Evolutionary conservation across 1,140 invertebrate species (phyloP).

Genomic region (Micrasema minimum): DNA sequence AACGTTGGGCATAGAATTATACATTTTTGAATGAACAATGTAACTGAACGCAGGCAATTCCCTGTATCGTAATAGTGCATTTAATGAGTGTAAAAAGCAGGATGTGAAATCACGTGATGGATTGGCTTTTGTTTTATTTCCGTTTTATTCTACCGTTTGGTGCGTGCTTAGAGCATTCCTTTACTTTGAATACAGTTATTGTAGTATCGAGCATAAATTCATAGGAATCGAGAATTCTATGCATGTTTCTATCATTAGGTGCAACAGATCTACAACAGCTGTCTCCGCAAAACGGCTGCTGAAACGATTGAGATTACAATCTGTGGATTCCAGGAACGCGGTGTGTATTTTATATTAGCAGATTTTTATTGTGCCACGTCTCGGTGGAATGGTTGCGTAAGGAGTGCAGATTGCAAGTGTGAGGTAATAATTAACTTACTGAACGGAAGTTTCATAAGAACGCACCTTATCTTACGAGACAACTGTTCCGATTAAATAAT

Average conservation of each 20-base stretch:
- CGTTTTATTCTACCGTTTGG: conserved; percentile 30
- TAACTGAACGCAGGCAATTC: conserved; percentile 6
- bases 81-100: conserved; percentile 42
- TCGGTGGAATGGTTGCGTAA: background rate
- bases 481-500: no score
- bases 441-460: conserved; percentile 25
- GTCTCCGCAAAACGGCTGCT: no score
- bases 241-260: no score
- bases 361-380: conserved; percentile 7
- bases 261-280: no score
- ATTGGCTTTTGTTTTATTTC: conserved; percentile 48
- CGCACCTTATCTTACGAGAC: background rate
- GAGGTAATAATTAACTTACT: conserved; percentile 6
- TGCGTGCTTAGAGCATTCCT: conserved; percentile 3
- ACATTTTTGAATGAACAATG: background rate
- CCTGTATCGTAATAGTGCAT: conserved; percentile 11
- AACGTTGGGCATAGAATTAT: no score
- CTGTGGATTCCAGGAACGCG: no score
- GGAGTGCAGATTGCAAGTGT: conserved; percentile 19
- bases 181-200: background rate
- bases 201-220: no score
- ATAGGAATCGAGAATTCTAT: no score
- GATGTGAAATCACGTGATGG: conserved; percentile 46
- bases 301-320: no score
- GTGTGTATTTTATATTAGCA: background rate